Percentiles rank a stretch among this genome's conserved stretches.
Conservation (phyloP, 2,113 vertebrate species). For the Hippocampus barbouri region DNA sequence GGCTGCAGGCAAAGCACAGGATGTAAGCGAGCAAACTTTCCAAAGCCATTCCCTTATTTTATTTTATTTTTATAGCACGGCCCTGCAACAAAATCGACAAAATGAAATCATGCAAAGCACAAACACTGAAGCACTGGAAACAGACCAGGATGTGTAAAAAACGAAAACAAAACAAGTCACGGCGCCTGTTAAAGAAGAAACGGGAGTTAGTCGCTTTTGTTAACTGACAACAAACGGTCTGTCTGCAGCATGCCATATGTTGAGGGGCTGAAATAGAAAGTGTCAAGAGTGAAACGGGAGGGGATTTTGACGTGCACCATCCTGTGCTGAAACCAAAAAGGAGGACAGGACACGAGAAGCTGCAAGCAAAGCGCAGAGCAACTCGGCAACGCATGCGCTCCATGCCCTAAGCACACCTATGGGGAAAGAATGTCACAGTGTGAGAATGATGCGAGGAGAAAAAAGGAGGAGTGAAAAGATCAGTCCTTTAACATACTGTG, state of each 20-base stretch:
- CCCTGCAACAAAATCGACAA: slow-evolving; percentile 55
- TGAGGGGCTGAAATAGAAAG: slow-evolving; percentile 55
- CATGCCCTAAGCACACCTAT: slow-evolving; percentile 73
- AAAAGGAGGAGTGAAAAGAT: background rate
- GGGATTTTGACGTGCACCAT: slow-evolving; percentile 31
- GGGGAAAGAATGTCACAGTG: slow-evolving; percentile 23
- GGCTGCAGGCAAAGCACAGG: slow-evolving; percentile 53
- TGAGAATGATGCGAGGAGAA: slow-evolving; percentile 1
- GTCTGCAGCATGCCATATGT: slow-evolving; percentile 58
- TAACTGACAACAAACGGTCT: slow-evolving; percentile 38
- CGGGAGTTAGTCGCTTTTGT: slow-evolving; percentile 45
- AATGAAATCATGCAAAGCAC: slow-evolving; percentile 62
- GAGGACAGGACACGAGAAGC: slow-evolving; percentile 53
- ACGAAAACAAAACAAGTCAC: slow-evolving; percentile 33
- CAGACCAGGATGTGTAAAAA: slow-evolving; percentile 31
- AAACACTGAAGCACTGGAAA: slow-evolving; percentile 42
- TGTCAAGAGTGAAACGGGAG: slow-evolving; percentile 36
- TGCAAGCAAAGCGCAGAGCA: slow-evolving; percentile 71
- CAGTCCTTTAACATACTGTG: slow-evolving; percentile 8
- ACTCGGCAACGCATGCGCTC: slow-evolving; percentile 69
- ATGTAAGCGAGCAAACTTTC: slow-evolving; percentile 52
- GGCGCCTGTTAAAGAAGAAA: slow-evolving; percentile 63
- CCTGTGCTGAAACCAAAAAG: slow-evolving; percentile 48
- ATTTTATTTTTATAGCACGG: slow-evolving; percentile 31
- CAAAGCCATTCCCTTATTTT: slow-evolving; percentile 59